Evolutionary conservation across 2,113 vertebrate genomes (phyloP), one percentile per base, ranked within the genome.

Genomic region (Tursiops truncatus): DNA sequence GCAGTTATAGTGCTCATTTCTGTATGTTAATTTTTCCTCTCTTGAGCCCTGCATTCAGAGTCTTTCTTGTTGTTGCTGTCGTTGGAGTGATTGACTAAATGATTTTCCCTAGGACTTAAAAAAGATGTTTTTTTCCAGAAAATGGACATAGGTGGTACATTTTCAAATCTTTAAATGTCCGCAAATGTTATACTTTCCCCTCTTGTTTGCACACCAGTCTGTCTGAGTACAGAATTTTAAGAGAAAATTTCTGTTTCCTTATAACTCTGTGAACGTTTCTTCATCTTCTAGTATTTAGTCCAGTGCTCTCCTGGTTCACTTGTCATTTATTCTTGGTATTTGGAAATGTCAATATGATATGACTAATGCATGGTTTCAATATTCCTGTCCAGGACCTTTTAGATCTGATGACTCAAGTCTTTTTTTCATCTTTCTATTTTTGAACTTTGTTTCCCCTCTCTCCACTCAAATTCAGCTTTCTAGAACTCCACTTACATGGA

Each of bases 301-400:
- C 63, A 38, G 11, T 7, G 20, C 0, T 44, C 31, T 41, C 83
- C 63, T 92, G n/a, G 47, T 58, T 90, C 31, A 56, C 9, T 90
- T 94, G 84, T 77, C 83, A 74, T 95, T 94, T 79, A 70, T 97
- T 21, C 25, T 62, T 89, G 74, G 76, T 89, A 79, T 92, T 97
- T 95, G 80, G 47, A 79, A 89, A 90, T 94, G 83, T 56, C 80
- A 86, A 65, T 92, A 73, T 26, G 26, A 79, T 36, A 90, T 41
- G n/a, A 81, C 38, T 74, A 73, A 85, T 71, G 33, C 26, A 21
- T 77, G 41, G 18, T 38, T 91, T 97, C 87, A 92, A 1, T 50
- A 86, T 79, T 96, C 50, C 80, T 94, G 18, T 38, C 56, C 18
- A 74, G 50, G 60, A 79, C 31, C 20, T 92, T 89, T 95, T n/a